These are phyloP conservation scores for Clarias gariepinus DNA, from an alignment of 2,113 vertebrate genomes.

Conservation along the genomic window DNA sequence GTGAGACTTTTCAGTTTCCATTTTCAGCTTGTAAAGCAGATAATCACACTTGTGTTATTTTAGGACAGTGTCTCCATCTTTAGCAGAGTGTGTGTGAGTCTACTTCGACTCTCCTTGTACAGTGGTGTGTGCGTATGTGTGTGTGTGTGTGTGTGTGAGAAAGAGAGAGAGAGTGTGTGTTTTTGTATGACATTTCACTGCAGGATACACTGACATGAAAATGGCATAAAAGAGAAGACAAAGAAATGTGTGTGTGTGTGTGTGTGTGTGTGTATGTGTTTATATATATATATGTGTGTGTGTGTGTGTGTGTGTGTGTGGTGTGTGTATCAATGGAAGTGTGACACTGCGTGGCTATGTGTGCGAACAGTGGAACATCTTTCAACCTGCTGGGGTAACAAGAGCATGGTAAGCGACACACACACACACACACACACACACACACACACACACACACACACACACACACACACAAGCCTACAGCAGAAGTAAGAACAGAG, in stretches of 20 bases:
- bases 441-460: background rate
- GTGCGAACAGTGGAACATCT: slow-evolving; percentile 11
- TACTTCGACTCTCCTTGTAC: background rate
- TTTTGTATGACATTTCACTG: background rate
- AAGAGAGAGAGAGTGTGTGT: background rate
- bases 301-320: slow-evolving; percentile 7
- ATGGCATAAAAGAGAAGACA: slow-evolving; percentile 24
- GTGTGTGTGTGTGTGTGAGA: background rate
- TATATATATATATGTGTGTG: background rate
- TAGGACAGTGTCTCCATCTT: slow-evolving; percentile 2
- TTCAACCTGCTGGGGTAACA: background rate
- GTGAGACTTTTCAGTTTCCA: slow-evolving; percentile 1
- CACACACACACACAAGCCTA: background rate
- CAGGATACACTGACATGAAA: slow-evolving; percentile 16
- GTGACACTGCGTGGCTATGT: background rate
- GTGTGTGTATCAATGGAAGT: background rate
- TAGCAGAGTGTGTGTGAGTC: background rate
- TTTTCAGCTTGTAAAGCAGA: background rate
- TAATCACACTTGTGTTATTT: slow-evolving; percentile 15
- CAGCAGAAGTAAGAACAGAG: slow-evolving; percentile 10
- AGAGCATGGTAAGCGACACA: background rate
- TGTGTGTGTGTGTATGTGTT: slow-evolving; percentile 8
- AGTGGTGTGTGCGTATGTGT: slow-evolving; percentile 3
- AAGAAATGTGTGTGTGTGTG: slow-evolving; percentile 1
- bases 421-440: slow-evolving; percentile 6